Conservation (phyloP, 2,888 invertebrate genomes). For the Theristus sp. region DNA sequence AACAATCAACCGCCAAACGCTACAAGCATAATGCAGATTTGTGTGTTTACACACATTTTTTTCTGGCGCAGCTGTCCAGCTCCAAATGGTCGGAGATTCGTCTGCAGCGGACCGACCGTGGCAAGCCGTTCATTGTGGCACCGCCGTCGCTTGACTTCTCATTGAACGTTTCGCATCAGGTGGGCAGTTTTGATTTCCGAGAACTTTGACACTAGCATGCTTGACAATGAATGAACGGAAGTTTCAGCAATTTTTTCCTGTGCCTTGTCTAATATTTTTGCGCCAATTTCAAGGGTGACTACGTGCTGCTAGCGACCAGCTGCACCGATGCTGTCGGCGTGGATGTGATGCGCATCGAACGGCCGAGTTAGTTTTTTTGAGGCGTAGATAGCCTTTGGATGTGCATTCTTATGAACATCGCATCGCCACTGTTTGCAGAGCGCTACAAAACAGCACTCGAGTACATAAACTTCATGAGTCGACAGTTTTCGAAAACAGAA, state of each 20-base stretch:
- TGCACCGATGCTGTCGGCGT: slow-evolving; percentile 23
- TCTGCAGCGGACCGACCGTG: slow-evolving; percentile 22
- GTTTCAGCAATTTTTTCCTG: too few relatives aligned
- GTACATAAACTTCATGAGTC: slow-evolving; percentile 27
- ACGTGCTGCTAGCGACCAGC: slow-evolving; percentile 24
- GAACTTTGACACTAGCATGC: too few relatives aligned
- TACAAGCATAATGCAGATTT: too few relatives aligned
- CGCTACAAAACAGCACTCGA: slow-evolving; percentile 22
- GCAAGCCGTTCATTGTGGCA: slow-evolving; percentile 21
- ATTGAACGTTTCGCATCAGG: slow-evolving; percentile 26
- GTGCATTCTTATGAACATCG: too few relatives aligned
- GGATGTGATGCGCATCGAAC: slow-evolving; percentile 25
- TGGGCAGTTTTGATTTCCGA: slow-evolving; percentile 1
- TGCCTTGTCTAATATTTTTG: too few relatives aligned
- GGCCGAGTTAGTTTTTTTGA: slow-evolving; percentile 14
- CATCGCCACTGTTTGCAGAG: not conserved
- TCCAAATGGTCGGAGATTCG: slow-evolving; percentile 18
- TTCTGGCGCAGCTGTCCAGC: slow-evolving; percentile 20
- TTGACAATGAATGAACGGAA: too few relatives aligned
- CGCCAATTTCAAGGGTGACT: slow-evolving; percentile 25
- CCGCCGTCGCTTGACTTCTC: slow-evolving; percentile 19
- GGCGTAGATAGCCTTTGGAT: too few relatives aligned
- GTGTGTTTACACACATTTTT: too few relatives aligned
- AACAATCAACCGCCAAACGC: too few relatives aligned
- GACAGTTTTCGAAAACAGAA: slow-evolving; percentile 21